These are phyloP conservation scores for Aix galericulata DNA, from an alignment of 2,113 vertebrate species.

Conservation along the genomic window DNA sequence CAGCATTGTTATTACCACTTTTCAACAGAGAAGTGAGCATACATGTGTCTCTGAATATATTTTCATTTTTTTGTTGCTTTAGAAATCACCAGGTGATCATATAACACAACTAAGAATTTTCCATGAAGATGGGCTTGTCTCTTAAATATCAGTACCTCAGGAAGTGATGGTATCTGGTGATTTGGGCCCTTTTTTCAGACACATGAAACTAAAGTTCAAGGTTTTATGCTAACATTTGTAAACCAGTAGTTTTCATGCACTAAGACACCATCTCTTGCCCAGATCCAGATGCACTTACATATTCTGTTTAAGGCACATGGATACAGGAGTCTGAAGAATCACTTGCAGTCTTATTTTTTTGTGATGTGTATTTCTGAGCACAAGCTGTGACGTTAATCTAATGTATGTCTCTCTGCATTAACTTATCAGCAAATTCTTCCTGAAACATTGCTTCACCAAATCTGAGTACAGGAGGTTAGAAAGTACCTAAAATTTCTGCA, in stretches of 20 bases:
- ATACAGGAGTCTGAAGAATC: not conserved
- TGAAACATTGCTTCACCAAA: slow-evolving; percentile 22
- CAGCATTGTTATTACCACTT: not conserved
- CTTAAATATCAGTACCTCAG: not conserved
- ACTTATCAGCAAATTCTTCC: slow-evolving; percentile 23
- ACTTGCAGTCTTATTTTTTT: slow-evolving; percentile 35
- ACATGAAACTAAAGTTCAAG: not conserved
- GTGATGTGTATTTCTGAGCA: slow-evolving; percentile 50
- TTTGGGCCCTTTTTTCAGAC: not conserved
- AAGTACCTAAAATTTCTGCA: not conserved
- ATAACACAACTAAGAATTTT: not conserved
- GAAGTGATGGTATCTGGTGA: not conserved
- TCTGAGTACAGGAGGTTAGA: not conserved
- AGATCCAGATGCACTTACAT: not conserved
- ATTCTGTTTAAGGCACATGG: not conserved
- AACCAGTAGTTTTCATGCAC: not conserved
- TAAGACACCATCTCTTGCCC: not conserved
- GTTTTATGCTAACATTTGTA: not conserved
- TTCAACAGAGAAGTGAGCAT: not conserved
- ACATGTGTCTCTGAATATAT: accelerated
- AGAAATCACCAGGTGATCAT: not conserved
- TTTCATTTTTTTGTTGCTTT: not conserved
- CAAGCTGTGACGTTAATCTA: slow-evolving; percentile 62
- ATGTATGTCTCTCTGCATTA: slow-evolving; percentile 47
- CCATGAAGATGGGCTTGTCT: not conserved